phyloP scores from a whole-genome alignment of 2,888 invertebrate species.

The Pyrochroa serraticornis region DNA sequence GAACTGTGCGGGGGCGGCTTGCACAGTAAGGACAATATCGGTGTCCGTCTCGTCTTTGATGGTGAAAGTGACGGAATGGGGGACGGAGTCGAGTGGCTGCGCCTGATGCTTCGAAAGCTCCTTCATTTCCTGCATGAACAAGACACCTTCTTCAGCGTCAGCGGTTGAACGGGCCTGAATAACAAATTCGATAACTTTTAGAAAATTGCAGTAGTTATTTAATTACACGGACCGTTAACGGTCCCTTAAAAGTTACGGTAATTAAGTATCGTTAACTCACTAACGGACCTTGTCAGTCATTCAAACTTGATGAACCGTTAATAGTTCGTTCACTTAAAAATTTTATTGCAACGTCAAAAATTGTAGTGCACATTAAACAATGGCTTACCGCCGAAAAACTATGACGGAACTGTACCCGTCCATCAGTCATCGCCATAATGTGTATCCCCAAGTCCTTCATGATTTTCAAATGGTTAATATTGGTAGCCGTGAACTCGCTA shows the following conservation, averaged over 20 bases:
- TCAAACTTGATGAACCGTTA: not conserved
- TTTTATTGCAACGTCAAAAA: not conserved
- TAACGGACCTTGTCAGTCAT: not conserved
- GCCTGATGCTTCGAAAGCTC: slow-evolving; percentile 80
- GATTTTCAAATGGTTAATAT: slow-evolving; percentile 85
- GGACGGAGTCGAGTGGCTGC: slow-evolving; percentile 63
- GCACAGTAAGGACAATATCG: slow-evolving; percentile 55
- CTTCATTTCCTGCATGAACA: slow-evolving; percentile 97
- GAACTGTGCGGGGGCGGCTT: slow-evolving; percentile 92
- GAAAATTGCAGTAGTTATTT: not conserved
- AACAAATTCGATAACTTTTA: slow-evolving; percentile 9
- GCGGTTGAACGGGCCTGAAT: slow-evolving; percentile 80
- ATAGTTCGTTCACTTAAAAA: too few relatives aligned
- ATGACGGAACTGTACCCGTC: slow-evolving; percentile 90
- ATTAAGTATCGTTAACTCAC: too few relatives aligned
- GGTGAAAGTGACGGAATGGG: slow-evolving; percentile 61
- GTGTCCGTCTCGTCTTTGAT: slow-evolving; percentile 51
- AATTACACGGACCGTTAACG: too few relatives aligned
- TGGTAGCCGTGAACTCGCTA: slow-evolving; percentile 73
- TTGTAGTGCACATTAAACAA: not conserved
- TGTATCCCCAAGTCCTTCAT: slow-evolving; percentile 95
- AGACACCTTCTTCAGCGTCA: slow-evolving; percentile 89
- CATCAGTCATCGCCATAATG: slow-evolving; percentile 85
- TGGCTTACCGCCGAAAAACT: slow-evolving; percentile 80
- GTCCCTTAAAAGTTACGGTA: too few relatives aligned